Percentiles rank a stretch among this genome's conserved stretches.
phyloP scores from a whole-genome alignment of 2,888 invertebrate genomes.

The Himalopsyche japonica region DNA sequence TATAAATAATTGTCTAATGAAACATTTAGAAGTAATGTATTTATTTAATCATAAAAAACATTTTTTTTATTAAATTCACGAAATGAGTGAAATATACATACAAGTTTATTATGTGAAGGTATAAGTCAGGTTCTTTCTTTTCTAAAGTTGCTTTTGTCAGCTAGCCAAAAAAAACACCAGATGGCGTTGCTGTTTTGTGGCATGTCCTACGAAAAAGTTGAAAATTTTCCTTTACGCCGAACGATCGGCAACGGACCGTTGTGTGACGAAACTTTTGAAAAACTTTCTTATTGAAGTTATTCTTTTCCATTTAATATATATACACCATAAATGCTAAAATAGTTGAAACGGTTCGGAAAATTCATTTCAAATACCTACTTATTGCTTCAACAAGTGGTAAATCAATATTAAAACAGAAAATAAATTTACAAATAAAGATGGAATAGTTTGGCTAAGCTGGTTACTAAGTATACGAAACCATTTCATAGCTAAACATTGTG shows the following conservation, averaged over 20 bases:
- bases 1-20: no score
- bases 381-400: no score
- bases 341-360: neutral
- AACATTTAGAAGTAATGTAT: no score
- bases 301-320: neutral
- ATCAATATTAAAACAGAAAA: no score
- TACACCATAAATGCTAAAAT: neutral
- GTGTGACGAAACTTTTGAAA: neutral
- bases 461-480: no score
- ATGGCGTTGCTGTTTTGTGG: conserved; percentile 32
- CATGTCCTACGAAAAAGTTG: conserved; percentile 31
- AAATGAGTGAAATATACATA: neutral
- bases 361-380: no score
- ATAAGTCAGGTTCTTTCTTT: neutral
- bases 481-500: no score
- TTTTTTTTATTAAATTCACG: neutral
- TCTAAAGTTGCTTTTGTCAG: neutral
- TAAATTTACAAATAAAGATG: no score
- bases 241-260: neutral
- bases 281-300: conserved; percentile 1
- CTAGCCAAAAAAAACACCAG: conserved; percentile 34
- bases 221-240: conserved; percentile 16
- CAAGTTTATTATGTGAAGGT: neutral
- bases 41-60: neutral
- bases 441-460: no score